Base-by-base conservation (phyloP, 1,140 invertebrate genomes). In the Apis florea region DNA sequence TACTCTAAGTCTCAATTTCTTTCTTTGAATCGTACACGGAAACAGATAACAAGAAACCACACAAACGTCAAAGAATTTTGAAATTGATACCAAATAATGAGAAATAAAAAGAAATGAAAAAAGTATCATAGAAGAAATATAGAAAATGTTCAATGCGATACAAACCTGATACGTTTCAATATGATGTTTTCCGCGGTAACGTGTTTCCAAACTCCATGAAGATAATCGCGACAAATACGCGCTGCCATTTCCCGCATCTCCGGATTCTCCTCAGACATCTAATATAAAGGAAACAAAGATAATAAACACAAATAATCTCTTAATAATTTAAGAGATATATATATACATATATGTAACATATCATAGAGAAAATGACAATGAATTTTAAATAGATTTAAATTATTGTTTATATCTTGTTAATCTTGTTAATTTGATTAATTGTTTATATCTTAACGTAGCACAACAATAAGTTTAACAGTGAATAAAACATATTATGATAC, bases 161-260 rank as follows among this genome's bases (percentile, higher is more conserved):
- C 94, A 92, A 90, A 97, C 97, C 97, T 97, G 88, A 98, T 96
- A 70, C 97, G 95, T 90, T 96, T 97, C 64, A 98, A 96, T 54
- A 96, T 94, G 84, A 98, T 95, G 51, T 97, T 96, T 47, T 96
- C 93, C 1, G 96, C 93, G 11, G 95, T 96, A 15, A 97, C 96
- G 21, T 95, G 95, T 90, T 97, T 97, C 97, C 97, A 98, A 4
- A 96, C 96, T 12, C 97, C 97, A 85, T 97, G 95, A 54, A 98
- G 94, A 92, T 97, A 98, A 92, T 98, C 97, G 83, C 96, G 95
- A 93, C 97, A 98, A 88, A 98, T 97, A 85, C 96, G 95, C 10
- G 96, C 96, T n/a, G 97, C 97, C 84, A 97, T 95, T 83, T 96
- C 95, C 64, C 96, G 94, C 95, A 98, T 97, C 91, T 97, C 96